Evolutionary conservation across 2,888 invertebrate species (phyloP).

Genomic region (Drosophila leonis): DNA sequence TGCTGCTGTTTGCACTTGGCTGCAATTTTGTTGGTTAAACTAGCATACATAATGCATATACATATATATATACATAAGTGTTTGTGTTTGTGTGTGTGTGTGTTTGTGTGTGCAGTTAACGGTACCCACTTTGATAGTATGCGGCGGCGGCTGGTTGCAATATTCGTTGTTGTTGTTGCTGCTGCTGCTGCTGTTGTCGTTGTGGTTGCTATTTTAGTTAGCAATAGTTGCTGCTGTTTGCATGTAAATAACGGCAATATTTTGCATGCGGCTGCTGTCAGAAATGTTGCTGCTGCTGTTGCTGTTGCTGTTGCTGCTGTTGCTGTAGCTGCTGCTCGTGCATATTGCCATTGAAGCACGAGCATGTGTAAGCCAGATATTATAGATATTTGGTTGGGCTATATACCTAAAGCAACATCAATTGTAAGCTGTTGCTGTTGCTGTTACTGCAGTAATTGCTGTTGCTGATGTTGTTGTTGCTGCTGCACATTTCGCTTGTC

Average conservation of each 20-base stretch:
- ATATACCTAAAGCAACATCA: constrained; percentile 5
- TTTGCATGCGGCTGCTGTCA: constrained; percentile 77
- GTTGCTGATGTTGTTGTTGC: constrained; percentile 27
- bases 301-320: constrained; percentile 34
- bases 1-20: constrained; percentile 24
- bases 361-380: constrained; percentile 63
- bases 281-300: constrained; percentile 58
- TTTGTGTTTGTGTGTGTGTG: background rate
- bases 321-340: constrained; percentile 64
- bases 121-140: constrained; percentile 71
- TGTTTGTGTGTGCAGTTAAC: constrained; percentile 1
- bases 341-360: constrained; percentile 77
- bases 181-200: constrained; percentile 25
- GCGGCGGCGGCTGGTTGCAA: constrained; percentile 60
- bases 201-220: constrained; percentile 30
- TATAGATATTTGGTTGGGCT: constrained; percentile 3
- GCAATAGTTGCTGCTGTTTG: constrained; percentile 42
- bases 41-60: constrained; percentile 14
- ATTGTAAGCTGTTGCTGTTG: constrained; percentile 18
- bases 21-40: constrained; percentile 26
- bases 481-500: constrained; percentile 53
- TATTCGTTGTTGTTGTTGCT: constrained; percentile 58
- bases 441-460: background rate
- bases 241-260: constrained; percentile 69
- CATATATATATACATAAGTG: background rate